Evolutionary conservation across 1,140 invertebrate species (phyloP).

Genomic region (Temnothorax curvispinosus): DNA sequence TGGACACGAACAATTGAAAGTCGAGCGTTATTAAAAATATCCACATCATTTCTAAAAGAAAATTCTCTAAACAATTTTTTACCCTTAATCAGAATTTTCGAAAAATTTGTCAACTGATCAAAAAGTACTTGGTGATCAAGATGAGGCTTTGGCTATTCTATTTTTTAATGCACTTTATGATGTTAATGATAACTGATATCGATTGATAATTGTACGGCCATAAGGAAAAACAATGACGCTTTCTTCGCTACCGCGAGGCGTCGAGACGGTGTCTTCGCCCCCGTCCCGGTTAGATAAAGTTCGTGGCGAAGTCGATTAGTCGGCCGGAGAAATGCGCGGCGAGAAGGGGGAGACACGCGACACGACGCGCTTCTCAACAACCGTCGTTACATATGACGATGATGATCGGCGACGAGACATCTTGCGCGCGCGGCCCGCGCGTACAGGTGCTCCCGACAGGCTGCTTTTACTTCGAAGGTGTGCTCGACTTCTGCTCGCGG

Average conservation of each 20-base stretch:
- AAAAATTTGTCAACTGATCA: not conserved
- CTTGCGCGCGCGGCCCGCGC: conserved; percentile 67
- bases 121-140: not conserved
- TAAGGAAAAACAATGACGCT: not conserved
- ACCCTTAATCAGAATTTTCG: not conserved
- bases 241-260: not conserved
- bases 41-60: not conserved
- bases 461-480: conserved; percentile 68
- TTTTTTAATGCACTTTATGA: not conserved
- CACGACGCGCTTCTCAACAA: conserved; percentile 6
- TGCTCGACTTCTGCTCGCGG: conserved; percentile 69
- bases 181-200: not conserved
- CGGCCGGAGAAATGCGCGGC: not conserved
- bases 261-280: not conserved
- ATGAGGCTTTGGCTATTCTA: not conserved
- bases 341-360: not conserved
- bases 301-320: conserved; percentile 24
- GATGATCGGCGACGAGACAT: conserved; percentile 66
- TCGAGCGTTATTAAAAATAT: not conserved
- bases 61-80: not conserved
- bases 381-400: conserved; percentile 56
- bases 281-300: conserved; percentile 16
- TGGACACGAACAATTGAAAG: not conserved
- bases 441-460: conserved; percentile 77
- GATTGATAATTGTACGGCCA: not conserved